These are phyloP conservation scores for Chaitophorus viminalis DNA, from an alignment of 2,888 invertebrate genomes.

Conservation along the genomic window DNA sequence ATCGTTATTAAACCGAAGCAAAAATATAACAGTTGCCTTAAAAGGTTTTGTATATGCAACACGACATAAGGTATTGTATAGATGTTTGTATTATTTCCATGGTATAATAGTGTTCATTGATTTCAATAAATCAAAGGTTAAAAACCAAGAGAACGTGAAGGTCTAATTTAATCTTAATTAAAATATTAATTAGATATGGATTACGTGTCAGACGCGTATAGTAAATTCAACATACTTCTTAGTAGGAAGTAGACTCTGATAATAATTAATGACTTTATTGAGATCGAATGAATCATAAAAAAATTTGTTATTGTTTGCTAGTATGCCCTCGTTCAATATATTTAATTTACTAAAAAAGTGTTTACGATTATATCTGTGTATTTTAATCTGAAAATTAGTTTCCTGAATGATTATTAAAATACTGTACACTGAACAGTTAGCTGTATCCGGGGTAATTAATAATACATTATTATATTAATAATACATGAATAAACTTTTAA, in stretches of 20 bases:
- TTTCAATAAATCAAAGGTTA: neutral
- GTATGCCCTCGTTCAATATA: neutral
- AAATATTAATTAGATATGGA: constrained; percentile 49
- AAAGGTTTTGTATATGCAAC: constrained; percentile 45
- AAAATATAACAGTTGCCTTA: constrained; percentile 19
- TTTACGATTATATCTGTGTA: neutral
- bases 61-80: neutral
- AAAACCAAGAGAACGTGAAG: constrained; percentile 39
- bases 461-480: neutral
- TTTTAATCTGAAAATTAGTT: neutral
- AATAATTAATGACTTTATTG: constrained; percentile 28
- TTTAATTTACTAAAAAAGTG: constrained; percentile 3
- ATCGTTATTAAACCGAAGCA: neutral
- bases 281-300: constrained; percentile 27
- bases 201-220: neutral
- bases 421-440: neutral
- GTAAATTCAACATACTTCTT: neutral
- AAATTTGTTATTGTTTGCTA: neutral
- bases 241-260: constrained; percentile 21
- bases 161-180: constrained; percentile 53
- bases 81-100: constrained; percentile 18
- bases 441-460: neutral
- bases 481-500: no score
- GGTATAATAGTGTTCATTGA: neutral
- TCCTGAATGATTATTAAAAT: neutral